These are phyloP conservation scores for Paraplagusia blochii DNA, from an alignment of 2,113 vertebrate genomes.

Conservation along the genomic window DNA sequence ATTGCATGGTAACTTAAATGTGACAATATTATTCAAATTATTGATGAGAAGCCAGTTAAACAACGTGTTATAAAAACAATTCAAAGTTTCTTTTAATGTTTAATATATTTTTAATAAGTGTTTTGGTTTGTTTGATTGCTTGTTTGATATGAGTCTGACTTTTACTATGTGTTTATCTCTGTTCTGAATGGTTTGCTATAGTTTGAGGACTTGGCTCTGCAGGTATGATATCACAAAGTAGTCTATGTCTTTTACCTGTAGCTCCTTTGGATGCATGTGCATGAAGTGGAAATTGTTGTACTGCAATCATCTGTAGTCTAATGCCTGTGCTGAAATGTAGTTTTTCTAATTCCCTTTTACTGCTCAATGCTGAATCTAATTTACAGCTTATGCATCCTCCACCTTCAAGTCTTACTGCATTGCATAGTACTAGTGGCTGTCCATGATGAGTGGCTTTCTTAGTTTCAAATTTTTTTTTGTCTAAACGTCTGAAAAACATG, in stretches of 20 bases:
- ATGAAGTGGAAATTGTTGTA: constrained; percentile 33
- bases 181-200: constrained; percentile 70
- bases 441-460: constrained; percentile 46
- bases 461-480: too few species aligned
- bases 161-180: constrained; percentile 59
- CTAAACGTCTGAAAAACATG: too few species aligned
- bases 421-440: constrained; percentile 27
- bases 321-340: constrained; percentile 5
- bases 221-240: constrained; percentile 79
- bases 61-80: not conserved
- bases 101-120: too few species aligned
- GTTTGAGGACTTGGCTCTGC: constrained; percentile 82
- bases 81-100: not conserved
- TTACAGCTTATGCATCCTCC: constrained; percentile 15
- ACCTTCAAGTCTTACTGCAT: constrained; percentile 20
- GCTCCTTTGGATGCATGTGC: constrained; percentile 35
- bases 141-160: constrained; percentile 39
- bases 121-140: constrained; percentile 23
- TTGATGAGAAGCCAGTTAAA: not conserved
- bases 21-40: too few species aligned
- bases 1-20: too few species aligned
- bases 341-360: constrained; percentile 4
- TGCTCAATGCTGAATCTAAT: constrained; percentile 1
- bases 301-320: constrained; percentile 7
- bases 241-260: constrained; percentile 18